These are phyloP conservation scores for Poeciliopsis presidionis DNA, from an alignment of 2,797 vertebrate species.

Conservation along the genomic window DNA sequence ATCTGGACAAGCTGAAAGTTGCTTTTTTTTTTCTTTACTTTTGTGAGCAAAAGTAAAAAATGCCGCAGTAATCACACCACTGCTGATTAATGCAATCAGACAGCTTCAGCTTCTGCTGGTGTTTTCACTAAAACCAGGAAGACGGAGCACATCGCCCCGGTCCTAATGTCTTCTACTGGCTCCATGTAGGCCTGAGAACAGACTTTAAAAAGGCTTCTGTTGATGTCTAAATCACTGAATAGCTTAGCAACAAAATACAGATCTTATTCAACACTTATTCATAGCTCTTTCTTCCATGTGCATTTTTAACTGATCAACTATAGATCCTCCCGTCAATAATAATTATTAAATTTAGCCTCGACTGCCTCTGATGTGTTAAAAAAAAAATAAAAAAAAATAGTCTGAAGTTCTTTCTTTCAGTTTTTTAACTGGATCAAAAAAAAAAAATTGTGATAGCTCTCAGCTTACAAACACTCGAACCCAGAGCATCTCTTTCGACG, in stretches of 20 bases:
- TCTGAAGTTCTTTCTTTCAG: neutral
- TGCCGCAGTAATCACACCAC: no score
- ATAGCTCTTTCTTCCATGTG: neutral
- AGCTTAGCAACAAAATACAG: no score
- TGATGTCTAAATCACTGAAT: no score
- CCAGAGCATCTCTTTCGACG: neutral
- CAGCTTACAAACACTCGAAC: neutral
- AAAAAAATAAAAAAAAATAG: neutral
- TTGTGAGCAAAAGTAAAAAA: neutral
- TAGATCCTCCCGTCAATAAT: neutral
- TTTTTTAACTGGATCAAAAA: neutral
- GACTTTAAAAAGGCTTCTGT: no score
- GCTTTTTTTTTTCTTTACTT: neutral
- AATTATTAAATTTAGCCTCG: neutral
- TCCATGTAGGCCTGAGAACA: no score
- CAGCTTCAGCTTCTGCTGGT: no score
- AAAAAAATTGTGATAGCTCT: neutral
- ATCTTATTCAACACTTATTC: neutral
- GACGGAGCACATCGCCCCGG: no score
- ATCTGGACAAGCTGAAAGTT: neutral
- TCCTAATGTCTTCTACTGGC: no score
- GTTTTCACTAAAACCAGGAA: no score
- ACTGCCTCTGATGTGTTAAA: neutral
- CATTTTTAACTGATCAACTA: neutral
- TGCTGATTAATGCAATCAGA: no score